Base-by-base conservation (phyloP, 1,140 invertebrate species). In the Ericerus pela region DNA sequence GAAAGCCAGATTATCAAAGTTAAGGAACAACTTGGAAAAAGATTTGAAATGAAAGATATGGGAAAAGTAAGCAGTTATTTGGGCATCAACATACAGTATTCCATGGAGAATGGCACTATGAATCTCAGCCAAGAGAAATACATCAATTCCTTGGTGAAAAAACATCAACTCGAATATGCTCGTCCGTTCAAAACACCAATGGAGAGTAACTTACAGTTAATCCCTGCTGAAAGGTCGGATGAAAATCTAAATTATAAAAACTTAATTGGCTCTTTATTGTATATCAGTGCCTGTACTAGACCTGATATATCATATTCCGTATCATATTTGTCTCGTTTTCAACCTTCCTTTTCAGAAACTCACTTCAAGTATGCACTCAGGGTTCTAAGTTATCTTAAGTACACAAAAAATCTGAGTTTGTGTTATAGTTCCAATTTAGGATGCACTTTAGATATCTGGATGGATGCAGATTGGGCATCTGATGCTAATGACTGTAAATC, bases 341-440 rank as follows among this genome's bases (percentile, higher is more conserved):
- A 63, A 12, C 61, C 61, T 38, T 61, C 61, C 29, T 62, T 55
- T 26, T 59, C 55, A 29, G 47, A 37, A 55, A 28, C 20, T 14
- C 66, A 69, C 58, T 71, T 67, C 60, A 53, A 57, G 53, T 63
- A 65, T 26, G 66, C 63, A 0, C 71, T 71, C 55, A 58, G 66
- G 31, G 61, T 73, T 5, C 60, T 72, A 10, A 29, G 63, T 29
- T 72, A 73, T 59, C 58, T 74, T 1, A 66, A 67, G 41, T 65
- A 60, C 29, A 72, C 72, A 18, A 55, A 14, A 1, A 36, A 68
- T 47, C 58, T 57, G 12, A 63, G 63, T 0, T 29, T 67, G 1
- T 38, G 59, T 24, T 71, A 53, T 57, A 37, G 18, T 24, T 10
- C 4, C 4, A 24, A 56, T 5, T 22, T 16, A 8, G 18, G 26